Evolutionary conservation across 2,113 vertebrate genomes (phyloP), one percentile per base, ranked within the genome.

Genomic region (Acanthochromis polyacanthus): DNA sequence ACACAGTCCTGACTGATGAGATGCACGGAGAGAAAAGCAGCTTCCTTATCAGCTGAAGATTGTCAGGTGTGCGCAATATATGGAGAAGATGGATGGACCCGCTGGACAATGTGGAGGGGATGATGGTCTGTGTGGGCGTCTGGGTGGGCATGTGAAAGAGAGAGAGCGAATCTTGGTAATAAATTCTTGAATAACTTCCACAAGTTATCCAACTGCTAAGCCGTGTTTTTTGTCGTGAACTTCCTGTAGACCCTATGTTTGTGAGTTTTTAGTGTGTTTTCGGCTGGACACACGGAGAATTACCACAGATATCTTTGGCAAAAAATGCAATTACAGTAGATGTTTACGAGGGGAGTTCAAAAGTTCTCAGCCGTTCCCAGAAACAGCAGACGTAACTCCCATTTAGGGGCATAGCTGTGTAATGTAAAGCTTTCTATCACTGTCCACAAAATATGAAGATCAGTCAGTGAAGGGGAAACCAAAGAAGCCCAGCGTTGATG

Each of bases 21-120:
- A 74, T 83, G 76, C 46, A 87, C 48, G 81, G 77, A 71, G 72
- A 84, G 75, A 82, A 83, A 90, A 88, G 88, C 75, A 64, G 79
- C 51, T 74, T 80, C 78, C 81, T 86, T 87, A 87, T 88, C 83
- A 84, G 76, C 23, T 38, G 48, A 53, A 50, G 66, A 65, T 79
- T 69, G 74, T 84, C 71, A 83, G 66, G 10, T 68, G 45, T 71
- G 62, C 4, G 10, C 50, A 82, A 63, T 70, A 78, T 67, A 69
- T 55, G 25, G 71, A 66, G 30, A 53, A 63, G 80, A 79, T 77
- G 40, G 71, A 83, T 86, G n/a, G 43, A 28, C 48, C 43, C 11
- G 20, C 50, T 72, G 72, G 76, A 69, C 72, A 59, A 19, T 67
- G 2, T 20, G 45, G 61, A 59, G 46, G 36, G 64, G 50, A 75